Evolutionary conservation across 2,888 invertebrate genomes (phyloP), one percentile per base, ranked within the genome.

Genomic region (Eupeodes latifasciatus): DNA sequence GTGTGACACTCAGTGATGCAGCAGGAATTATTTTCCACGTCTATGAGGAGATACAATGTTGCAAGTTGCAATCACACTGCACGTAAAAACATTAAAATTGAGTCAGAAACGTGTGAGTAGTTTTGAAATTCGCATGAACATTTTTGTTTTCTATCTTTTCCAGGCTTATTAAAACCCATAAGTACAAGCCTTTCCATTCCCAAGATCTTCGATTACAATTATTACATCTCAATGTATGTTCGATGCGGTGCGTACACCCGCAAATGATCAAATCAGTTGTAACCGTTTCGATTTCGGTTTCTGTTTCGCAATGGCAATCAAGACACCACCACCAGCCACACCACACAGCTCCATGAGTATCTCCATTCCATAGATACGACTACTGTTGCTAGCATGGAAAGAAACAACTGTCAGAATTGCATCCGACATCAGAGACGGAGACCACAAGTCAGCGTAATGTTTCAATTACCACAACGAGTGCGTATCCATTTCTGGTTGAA

Each of bases 401-500:
- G 14, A 72, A 57, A 71, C 72, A 87, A 74, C 53, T 84, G 88
- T 88, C 88, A 77, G 71, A 85, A 75, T 78, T 85, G 69, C 64
- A 75, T 81, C 74, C 75, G 67, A 80, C 77, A 77, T 61, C 69
- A 75, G 55, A 74, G 64, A 44, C 12, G 10, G 36, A 16, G 44
- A 78, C 88, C 85, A 85, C 81, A 85, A 81, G 71, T 69, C 57
- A 79, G 85, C 78, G 64, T 85, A 81, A 88, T 85, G 75, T 88
- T 88, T 88, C 88, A 88, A 88, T 88, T 88, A 88, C 88, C 88
- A 51, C 88, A 81, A 77, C 85, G 77, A 81, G 78, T 81, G 85
- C 88, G 88, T 88, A 88, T 88, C 88, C 69, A 88, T 88, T 84
- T 78, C 85, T 61, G 10, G 69, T 75, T 76, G 69, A 72, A 44